Evolutionary conservation across 2,888 invertebrate species (phyloP), one percentile per base, ranked within the genome.

Genomic region (Criorhina ranunculi): DNA sequence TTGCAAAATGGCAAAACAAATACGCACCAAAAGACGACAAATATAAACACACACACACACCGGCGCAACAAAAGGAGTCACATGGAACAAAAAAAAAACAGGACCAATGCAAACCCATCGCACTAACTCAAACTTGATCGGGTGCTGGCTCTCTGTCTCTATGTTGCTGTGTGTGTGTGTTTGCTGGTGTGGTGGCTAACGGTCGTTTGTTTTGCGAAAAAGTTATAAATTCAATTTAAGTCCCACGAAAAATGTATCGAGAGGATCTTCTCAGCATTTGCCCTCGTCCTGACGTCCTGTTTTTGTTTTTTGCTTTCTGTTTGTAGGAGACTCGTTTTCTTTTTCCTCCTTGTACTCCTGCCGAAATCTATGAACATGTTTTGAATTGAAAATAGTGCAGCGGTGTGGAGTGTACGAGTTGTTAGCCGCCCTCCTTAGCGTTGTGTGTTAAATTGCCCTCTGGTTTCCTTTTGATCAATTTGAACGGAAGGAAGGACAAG

Each of bases 211-310:
- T 85, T 85, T 85, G 60, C 46, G 62, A 73, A 81, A 87, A 86
- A 86, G 86, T 86, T 87, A 78, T 80, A 86, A 87, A 87, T 87
- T 87, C 87, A 87, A 87, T 87, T 87, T 87, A 80, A 86, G 86
- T 87, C 86, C 82, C 87, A 57, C 76, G 87, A 83, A 80, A 80
- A 87, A 83, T 86, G 86, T 85, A 85, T 85, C 66, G 85, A 85
- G 66, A 83, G 85, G 59, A 83, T 78, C 83, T 72, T 72, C 69
- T 69, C 66, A 24, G 76, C 49, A 57, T 62, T 19, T 5, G 8
- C 67, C 44, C 57, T 33, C 17, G 29, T 44, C 44, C 11, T 12
- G n/a, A 5, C 19, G 42, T 66, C 53, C 64, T 53, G 57, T 67
- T 78, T 72, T 67, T 72, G 55, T 62, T 73, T 62, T 72, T 33